Percentiles rank a stretch among this genome's conserved stretches.
Evolutionary conservation across 2,888 invertebrate genomes (phyloP).

Genomic region (Operophtera brumata): DNA sequence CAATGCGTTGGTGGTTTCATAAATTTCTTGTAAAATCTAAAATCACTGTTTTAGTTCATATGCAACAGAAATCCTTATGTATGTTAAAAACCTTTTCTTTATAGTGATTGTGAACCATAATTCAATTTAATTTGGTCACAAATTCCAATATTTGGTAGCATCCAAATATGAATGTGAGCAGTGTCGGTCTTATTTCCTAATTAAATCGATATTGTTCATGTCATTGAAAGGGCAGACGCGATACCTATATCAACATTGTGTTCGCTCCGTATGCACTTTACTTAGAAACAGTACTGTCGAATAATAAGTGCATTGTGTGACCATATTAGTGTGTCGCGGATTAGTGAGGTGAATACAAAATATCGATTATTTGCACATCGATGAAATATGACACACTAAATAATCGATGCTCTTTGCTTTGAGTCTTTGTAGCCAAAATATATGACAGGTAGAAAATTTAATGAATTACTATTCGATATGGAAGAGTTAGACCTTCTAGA

Average conservation of each 20-base stretch:
- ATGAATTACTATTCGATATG: too few relatives aligned
- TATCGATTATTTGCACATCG: conserved; percentile 64
- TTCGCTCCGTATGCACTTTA: conserved; percentile 74
- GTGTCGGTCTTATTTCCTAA: conserved; percentile 29
- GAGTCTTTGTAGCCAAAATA: conserved; percentile 17
- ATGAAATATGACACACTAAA: conserved; percentile 31
- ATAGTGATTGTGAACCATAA: background rate
- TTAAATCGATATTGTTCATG: conserved; percentile 45
- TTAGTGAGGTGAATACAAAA: conserved; percentile 77
- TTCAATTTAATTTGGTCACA: conserved; percentile 16
- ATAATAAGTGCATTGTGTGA: conserved; percentile 79
- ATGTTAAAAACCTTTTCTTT: too few relatives aligned
- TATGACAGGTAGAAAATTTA: background rate
- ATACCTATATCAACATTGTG: conserved; percentile 63
- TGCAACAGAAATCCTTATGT: too few relatives aligned
- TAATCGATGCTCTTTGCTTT: background rate
- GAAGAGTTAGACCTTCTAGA: too few relatives aligned
- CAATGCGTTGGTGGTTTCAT: too few relatives aligned
- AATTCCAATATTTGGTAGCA: conserved; percentile 13
- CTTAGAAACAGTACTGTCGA: conserved; percentile 77
- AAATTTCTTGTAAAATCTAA: too few relatives aligned
- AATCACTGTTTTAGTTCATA: too few relatives aligned
- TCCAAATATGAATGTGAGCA: conserved; percentile 9
- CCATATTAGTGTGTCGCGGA: conserved; percentile 71
- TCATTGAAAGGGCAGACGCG: conserved; percentile 70